These are phyloP conservation scores for Zaprionus obscuricornis DNA, from an alignment of 2,888 invertebrate genomes.

Conservation along the genomic window DNA sequence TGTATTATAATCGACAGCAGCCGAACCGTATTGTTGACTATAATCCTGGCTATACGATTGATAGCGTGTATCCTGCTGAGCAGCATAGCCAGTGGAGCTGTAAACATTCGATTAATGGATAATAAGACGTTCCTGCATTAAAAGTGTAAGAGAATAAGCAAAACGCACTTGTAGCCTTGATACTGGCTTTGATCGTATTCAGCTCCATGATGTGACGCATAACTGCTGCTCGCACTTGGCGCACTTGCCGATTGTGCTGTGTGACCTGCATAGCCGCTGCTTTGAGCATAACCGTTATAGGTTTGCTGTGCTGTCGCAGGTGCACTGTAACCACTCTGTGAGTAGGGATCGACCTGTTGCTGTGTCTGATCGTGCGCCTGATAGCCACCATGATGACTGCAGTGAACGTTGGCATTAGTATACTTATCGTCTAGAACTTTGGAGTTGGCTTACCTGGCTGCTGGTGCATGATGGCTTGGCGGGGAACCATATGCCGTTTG, in stretches of 20 bases:
- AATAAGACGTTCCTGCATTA: background rate
- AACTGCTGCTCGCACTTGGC: conserved; percentile 77
- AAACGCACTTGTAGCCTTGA: conserved; percentile 81
- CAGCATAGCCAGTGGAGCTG: conserved; percentile 79
- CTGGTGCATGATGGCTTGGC: conserved; percentile 70
- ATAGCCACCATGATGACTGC: conserved; percentile 81
- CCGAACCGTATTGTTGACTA: conserved; percentile 82
- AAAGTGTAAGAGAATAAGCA: background rate
- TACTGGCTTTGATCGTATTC: conserved; percentile 84
- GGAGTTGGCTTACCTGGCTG: conserved; percentile 69
- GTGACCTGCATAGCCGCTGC: conserved; percentile 76
- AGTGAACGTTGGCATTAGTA: conserved; percentile 51
- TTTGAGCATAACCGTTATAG: conserved; percentile 83
- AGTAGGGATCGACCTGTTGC: conserved; percentile 81
- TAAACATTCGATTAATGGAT: background rate
- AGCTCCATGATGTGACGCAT: conserved; percentile 74
- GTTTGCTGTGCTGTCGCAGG: conserved; percentile 74
- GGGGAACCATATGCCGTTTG: conserved; percentile 75
- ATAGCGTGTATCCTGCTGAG: conserved; percentile 82
- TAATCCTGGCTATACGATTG: conserved; percentile 82
- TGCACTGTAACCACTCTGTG: conserved; percentile 81
- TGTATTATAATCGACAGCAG: conserved; percentile 82
- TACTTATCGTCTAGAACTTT: background rate
- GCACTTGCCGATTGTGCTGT: conserved; percentile 66
- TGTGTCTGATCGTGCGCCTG: conserved; percentile 82